A percentile compares a stretch with the other conserved stretches of the same genome.
These are phyloP conservation scores for Sinella curviseta DNA, from an alignment of 1,140 invertebrate species.

Conservation along the genomic window DNA sequence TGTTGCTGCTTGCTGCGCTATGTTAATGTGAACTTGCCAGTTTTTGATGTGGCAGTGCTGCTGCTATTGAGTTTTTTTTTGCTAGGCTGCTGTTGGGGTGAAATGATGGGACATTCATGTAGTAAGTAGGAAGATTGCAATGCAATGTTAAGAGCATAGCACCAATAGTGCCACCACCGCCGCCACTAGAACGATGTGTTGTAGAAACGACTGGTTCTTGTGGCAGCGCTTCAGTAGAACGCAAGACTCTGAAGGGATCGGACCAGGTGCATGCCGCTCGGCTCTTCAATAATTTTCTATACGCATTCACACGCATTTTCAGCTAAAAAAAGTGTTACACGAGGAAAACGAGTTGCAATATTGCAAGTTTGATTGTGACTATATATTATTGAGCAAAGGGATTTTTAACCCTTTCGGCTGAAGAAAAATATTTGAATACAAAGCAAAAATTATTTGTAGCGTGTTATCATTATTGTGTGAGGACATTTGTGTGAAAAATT, in stretches of 20 bases:
- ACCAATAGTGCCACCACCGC: too few species aligned
- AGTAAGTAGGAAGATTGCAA: background rate
- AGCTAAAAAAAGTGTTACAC: background rate
- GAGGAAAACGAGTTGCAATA: background rate
- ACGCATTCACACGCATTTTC: background rate
- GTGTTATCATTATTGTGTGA: too few species aligned
- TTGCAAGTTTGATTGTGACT: background rate
- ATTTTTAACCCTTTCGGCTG: too few species aligned
- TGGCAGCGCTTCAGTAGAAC: background rate
- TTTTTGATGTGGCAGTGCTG: background rate
- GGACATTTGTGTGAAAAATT: too few species aligned
- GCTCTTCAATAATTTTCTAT: background rate
- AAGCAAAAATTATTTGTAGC: too few species aligned
- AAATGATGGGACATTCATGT: background rate
- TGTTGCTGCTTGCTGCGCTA: background rate
- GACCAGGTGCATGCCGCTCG: slow-evolving; percentile 13
- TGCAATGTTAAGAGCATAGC: background rate
- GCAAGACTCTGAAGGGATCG: background rate
- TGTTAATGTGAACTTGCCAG: background rate
- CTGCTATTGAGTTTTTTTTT: background rate
- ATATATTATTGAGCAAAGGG: too few species aligned
- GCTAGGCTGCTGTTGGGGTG: background rate
- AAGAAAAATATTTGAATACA: too few species aligned
- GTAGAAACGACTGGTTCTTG: background rate
- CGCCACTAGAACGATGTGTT: too few species aligned